Percentiles rank a stretch among this genome's conserved stretches.
Conservation (phyloP, 2,797 vertebrate species). For the Lepidocolaptes lacrymiger region DNA sequence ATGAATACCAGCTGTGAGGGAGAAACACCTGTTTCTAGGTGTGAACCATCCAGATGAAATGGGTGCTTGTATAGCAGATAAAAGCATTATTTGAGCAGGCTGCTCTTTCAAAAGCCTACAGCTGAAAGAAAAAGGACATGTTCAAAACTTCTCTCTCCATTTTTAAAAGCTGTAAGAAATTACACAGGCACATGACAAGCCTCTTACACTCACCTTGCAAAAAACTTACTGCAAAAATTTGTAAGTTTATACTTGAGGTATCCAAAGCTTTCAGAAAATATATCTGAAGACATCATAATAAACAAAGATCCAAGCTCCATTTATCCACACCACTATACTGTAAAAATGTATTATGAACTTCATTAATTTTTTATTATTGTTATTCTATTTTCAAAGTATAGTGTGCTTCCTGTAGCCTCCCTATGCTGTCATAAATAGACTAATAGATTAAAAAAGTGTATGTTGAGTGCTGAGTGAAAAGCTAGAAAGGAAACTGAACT, state of each 20-base stretch:
- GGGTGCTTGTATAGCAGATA: background rate
- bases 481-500: background rate
- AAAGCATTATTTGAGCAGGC: background rate
- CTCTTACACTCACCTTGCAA: conserved; percentile 11
- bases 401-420: background rate
- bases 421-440: rapidly evolving
- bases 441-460: background rate
- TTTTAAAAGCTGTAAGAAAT: background rate
- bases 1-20: background rate
- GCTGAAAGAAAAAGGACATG: background rate
- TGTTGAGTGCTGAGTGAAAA: background rate
- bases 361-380: background rate
- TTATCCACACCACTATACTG: background rate
- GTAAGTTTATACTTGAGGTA: background rate
- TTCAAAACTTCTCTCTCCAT: background rate
- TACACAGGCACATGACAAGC: background rate
- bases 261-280: background rate
- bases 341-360: background rate
- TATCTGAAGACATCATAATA: background rate
- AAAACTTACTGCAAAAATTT: background rate
- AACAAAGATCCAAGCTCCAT: background rate
- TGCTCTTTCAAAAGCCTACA: background rate
- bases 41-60: background rate
- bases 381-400: background rate
- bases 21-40: background rate